Evolutionary conservation across 2,797 vertebrate species (phyloP).

Genomic region (Acipenser transmontanus): DNA sequence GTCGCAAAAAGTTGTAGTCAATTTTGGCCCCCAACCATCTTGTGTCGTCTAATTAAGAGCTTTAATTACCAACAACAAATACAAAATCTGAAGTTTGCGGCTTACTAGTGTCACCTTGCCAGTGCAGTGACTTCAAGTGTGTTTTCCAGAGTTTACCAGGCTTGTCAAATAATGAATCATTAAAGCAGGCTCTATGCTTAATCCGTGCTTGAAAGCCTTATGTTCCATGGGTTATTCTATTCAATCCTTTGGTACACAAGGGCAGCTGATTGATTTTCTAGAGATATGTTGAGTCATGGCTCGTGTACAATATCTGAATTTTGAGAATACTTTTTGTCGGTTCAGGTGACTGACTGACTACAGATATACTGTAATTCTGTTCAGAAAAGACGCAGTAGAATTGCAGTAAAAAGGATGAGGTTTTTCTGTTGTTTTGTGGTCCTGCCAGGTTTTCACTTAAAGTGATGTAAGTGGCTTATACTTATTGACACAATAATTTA

Average conservation of each 20-base stretch:
- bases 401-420: background rate
- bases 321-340: constrained; percentile 10
- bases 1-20: too few species aligned
- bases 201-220: constrained; percentile 52
- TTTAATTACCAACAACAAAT: too few species aligned
- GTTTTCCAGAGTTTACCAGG: constrained; percentile 31
- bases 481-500: background rate
- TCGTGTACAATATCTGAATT: constrained; percentile 8
- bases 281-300: constrained; percentile 5
- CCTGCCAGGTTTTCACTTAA: constrained; percentile 5
- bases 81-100: too few species aligned
- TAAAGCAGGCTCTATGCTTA: constrained; percentile 46
- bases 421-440: background rate
- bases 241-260: constrained; percentile 39
- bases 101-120: background rate
- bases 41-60: too few species aligned
- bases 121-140: constrained; percentile 6
- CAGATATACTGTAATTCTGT: background rate
- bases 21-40: too few species aligned
- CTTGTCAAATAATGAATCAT: constrained; percentile 50
- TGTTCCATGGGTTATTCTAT: constrained; percentile 43
- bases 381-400: background rate
- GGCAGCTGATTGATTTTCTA: constrained; percentile 25
- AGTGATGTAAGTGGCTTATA: constrained; percentile 2
- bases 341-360: constrained; percentile 1